A percentile compares a stretch with the other conserved stretches of the same genome.
These are phyloP conservation scores for Gnathonemus echidnorhynchus DNA, from an alignment of 2,113 vertebrate species.

Conservation along the genomic window DNA sequence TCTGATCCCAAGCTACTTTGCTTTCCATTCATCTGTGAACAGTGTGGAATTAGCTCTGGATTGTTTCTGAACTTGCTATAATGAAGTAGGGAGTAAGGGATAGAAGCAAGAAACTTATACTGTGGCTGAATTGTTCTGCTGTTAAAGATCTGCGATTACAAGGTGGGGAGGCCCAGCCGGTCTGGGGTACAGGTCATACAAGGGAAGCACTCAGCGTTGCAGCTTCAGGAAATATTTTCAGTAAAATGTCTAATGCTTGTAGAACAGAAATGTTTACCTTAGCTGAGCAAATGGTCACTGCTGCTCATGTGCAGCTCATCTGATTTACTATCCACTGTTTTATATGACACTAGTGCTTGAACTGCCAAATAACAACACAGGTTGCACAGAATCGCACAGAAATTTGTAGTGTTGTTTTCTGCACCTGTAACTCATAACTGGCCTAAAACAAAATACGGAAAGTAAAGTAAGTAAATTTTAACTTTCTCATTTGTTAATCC, in stretches of 20 bases:
- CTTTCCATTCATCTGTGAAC: constrained; percentile 33
- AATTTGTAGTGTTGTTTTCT: background rate
- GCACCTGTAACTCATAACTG: background rate
- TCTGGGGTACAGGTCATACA: constrained; percentile 51
- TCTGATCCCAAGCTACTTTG: background rate
- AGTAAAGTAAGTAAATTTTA: background rate
- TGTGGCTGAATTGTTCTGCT: constrained; percentile 57
- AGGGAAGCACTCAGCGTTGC: constrained; percentile 39
- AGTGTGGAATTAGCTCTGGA: constrained; percentile 15
- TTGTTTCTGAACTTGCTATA: constrained; percentile 28
- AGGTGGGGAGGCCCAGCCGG: constrained; percentile 52
- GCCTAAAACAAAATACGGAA: background rate
- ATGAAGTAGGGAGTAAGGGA: constrained; percentile 2
- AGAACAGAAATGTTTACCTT: constrained; percentile 31
- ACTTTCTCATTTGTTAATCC: background rate
- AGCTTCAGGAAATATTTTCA: constrained; percentile 52
- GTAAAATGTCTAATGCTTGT: constrained; percentile 33
- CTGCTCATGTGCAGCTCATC: background rate
- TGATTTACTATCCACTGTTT: background rate
- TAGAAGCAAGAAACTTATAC: constrained; percentile 35
- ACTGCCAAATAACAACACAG: background rate
- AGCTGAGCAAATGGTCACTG: background rate
- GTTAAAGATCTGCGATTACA: constrained; percentile 55
- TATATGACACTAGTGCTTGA: background rate
- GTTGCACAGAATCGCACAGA: background rate